A percentile compares a stretch with the other conserved stretches of the same genome.
Evolutionary conservation across 1,140 invertebrate species (phyloP).

Genomic region (Drosophila kurseongensis): DNA sequence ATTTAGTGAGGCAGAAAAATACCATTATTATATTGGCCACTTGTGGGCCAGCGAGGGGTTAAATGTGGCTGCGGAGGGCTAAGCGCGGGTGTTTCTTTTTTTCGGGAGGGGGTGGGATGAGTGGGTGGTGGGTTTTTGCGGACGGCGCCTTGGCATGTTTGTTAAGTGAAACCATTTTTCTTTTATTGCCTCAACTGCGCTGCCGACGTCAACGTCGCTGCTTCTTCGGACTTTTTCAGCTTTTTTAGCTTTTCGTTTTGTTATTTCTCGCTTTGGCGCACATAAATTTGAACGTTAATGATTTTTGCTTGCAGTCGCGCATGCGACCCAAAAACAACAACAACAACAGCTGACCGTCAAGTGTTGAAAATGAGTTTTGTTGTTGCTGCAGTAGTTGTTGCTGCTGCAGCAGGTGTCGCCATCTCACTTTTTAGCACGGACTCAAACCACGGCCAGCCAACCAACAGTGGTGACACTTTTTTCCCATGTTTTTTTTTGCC

Average conservation of each 20-base stretch:
- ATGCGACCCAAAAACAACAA: slow-evolving; percentile 44
- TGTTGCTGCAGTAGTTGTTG: slow-evolving; percentile 20
- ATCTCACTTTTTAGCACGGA: slow-evolving; percentile 75
- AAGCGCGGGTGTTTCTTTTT: slow-evolving; percentile 7
- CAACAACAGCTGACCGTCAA: slow-evolving; percentile 41
- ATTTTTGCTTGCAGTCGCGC: slow-evolving; percentile 80
- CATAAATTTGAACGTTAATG: slow-evolving; percentile 81
- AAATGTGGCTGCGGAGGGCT: slow-evolving; percentile 5
- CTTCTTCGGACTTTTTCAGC: slow-evolving; percentile 6
- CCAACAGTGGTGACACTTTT: slow-evolving; percentile 68
- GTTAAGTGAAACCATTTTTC: slow-evolving; percentile 84
- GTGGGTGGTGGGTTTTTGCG: slow-evolving; percentile 29
- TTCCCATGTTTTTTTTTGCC: not conserved
- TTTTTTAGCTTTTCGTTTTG: slow-evolving; percentile 52
- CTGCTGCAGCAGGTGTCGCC: slow-evolving; percentile 68
- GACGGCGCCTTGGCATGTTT: slow-evolving; percentile 72
- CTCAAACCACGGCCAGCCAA: slow-evolving; percentile 58
- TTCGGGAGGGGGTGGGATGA: slow-evolving; percentile 12
- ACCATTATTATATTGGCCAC: slow-evolving; percentile 68
- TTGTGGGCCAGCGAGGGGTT: slow-evolving; percentile 6
- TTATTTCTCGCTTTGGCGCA: slow-evolving; percentile 82
- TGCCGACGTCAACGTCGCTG: slow-evolving; percentile 6
- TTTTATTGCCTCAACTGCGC: slow-evolving; percentile 59
- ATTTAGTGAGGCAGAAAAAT: slow-evolving; percentile 71
- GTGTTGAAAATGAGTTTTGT: slow-evolving; percentile 64